phyloP scores from a whole-genome alignment of 2,888 invertebrate genomes.

The Exocentrus adspersus region DNA sequence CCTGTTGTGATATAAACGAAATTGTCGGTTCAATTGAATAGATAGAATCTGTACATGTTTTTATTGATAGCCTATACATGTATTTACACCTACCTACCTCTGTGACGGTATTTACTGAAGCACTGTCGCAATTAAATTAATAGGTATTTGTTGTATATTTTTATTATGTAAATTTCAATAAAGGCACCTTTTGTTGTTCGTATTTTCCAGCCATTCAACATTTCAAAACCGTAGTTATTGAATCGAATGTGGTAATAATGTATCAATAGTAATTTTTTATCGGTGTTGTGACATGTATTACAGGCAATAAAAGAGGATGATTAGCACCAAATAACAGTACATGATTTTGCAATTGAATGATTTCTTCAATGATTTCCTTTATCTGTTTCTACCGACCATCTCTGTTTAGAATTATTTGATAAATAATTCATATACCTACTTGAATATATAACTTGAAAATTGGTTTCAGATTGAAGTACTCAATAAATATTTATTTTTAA shows the following conservation, averaged over 20 bases:
- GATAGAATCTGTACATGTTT: constrained; percentile 31
- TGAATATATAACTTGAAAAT: too few species aligned
- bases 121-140: not conserved
- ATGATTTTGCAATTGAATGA: too few species aligned
- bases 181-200: not conserved
- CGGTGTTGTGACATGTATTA: too few species aligned
- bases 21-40: constrained; percentile 40
- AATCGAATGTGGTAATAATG: not conserved
- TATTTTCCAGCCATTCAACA: not conserved
- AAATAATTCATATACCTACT: too few species aligned
- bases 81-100: constrained; percentile 30
- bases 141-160: not conserved
- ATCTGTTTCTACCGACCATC: too few species aligned
- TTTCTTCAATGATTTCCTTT: too few species aligned
- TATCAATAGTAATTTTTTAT: too few species aligned
- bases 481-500: constrained; percentile 96
- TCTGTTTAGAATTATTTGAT: too few species aligned
- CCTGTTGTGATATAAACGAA: constrained; percentile 35
- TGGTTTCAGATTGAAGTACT: constrained; percentile 88
- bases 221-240: not conserved
- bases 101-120: not conserved
- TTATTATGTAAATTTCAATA: constrained; percentile 12
- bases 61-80: constrained; percentile 32
- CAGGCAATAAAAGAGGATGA: too few species aligned
- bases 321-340: too few species aligned